phyloP scores from a whole-genome alignment of 2,888 invertebrate species.

The Entomobrya multifasciata region DNA sequence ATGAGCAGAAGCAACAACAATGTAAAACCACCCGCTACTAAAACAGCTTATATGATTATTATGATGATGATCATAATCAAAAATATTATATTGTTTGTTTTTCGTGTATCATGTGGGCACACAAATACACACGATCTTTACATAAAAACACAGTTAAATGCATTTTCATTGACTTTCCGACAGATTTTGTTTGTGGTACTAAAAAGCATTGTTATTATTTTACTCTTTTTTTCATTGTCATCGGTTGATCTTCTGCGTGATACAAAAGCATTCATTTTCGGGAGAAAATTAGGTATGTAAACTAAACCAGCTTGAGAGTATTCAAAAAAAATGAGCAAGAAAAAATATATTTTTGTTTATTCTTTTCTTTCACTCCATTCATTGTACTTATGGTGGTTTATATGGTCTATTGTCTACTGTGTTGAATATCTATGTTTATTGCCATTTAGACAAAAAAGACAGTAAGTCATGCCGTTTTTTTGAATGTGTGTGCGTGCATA shows the following conservation, averaged over 20 bases:
- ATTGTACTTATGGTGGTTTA: constrained; percentile 8
- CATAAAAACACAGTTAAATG: constrained; percentile 45
- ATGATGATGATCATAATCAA: neutral
- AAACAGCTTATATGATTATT: neutral
- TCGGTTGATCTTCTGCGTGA: constrained; percentile 38
- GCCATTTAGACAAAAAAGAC: no score
- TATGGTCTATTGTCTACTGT: constrained; percentile 53
- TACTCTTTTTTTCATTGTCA: constrained; percentile 38
- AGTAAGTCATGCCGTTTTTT: no score
- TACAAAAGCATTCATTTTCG: constrained; percentile 46
- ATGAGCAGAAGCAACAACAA: no score
- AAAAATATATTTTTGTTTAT: neutral
- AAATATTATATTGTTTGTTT: neutral
- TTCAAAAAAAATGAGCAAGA: neutral
- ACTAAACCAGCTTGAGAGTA: neutral
- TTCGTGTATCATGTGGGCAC: neutral
- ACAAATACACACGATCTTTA: constrained; percentile 45
- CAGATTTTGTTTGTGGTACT: neutral
- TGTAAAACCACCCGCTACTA: constrained; percentile 43
- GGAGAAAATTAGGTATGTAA: constrained; percentile 27
- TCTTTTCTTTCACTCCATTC: constrained; percentile 8
- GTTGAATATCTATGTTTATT: neutral
- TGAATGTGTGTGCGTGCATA: neutral
- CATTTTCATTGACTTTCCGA: constrained; percentile 6
- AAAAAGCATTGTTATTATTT: no score